phyloP scores from a whole-genome alignment of 1,140 invertebrate species.

The Euborellia annulipes region DNA sequence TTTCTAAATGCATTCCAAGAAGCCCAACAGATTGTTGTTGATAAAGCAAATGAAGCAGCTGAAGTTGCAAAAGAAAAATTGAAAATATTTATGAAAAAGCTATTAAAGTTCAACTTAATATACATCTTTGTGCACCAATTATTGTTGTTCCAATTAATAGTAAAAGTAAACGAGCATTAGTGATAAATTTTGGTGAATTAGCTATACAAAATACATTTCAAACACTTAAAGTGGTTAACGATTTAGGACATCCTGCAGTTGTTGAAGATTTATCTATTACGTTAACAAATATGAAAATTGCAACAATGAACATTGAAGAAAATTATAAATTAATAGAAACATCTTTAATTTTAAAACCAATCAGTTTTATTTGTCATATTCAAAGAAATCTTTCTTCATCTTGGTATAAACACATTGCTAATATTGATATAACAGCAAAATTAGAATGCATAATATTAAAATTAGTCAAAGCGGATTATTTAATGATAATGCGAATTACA shows the following conservation, averaged over 20 bases:
- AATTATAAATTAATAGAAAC: conserved; percentile 18
- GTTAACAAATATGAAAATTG: no score
- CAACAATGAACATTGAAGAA: no score
- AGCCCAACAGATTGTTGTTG: conserved; percentile 64
- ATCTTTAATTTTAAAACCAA: conserved; percentile 53
- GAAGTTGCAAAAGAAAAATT: conserved; percentile 71
- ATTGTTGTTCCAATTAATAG: conserved; percentile 79
- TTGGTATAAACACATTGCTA: conserved; percentile 70
- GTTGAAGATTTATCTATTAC: conserved; percentile 38
- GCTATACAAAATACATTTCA: conserved; percentile 52
- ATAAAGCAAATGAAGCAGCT: conserved; percentile 74
- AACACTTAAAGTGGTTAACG: conserved; percentile 30
- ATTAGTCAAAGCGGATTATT: conserved; percentile 51
- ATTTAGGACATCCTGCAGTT: conserved; percentile 42
- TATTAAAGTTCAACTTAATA: conserved; percentile 55
- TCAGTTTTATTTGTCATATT: conserved; percentile 60
- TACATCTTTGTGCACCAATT: conserved; percentile 70
- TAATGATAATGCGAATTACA: conserved; percentile 58
- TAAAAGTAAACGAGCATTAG: conserved; percentile 50
- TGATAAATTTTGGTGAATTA: conserved; percentile 73
- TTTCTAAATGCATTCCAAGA: conserved; percentile 81
- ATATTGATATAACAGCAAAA: conserved; percentile 64
- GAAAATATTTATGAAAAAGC: conserved; percentile 70
- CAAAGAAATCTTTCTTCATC: conserved; percentile 67
- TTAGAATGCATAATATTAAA: conserved; percentile 59